phyloP scores from a whole-genome alignment of 1,140 invertebrate species.

The Brachionus asplanchnoidis region DNA sequence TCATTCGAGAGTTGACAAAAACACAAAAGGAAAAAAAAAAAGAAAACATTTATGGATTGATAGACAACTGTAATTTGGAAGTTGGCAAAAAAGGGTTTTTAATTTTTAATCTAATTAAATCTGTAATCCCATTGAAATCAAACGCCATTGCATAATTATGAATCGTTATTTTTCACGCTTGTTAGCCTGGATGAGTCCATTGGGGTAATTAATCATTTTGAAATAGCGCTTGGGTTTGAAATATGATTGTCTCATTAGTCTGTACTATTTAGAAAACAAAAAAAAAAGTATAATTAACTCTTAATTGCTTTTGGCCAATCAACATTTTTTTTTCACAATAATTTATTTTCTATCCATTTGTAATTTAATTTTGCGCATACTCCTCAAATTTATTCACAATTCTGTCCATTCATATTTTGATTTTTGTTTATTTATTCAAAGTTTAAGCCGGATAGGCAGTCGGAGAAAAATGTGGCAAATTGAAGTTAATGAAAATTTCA shows the following conservation, averaged over 20 bases:
- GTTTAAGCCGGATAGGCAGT: neutral
- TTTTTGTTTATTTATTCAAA: neutral
- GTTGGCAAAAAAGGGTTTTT: neutral
- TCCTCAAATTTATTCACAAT: neutral
- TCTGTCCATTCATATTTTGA: neutral
- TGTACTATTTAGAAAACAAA: neutral
- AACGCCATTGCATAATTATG: slow-evolving; percentile 2
- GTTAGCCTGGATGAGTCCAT: slow-evolving; percentile 4
- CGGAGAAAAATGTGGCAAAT: neutral
- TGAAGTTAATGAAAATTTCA: no score
- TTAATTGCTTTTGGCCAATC: neutral
- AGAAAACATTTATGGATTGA: neutral
- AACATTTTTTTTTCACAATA: neutral
- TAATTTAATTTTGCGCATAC: neutral
- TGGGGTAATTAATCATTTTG: slow-evolving; percentile 3
- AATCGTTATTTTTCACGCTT: slow-evolving; percentile 32
- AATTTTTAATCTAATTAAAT: slow-evolving; percentile 27
- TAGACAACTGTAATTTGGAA: neutral
- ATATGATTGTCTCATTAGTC: neutral
- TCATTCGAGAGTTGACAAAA: neutral
- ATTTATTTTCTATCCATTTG: neutral
- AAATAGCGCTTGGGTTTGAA: neutral
- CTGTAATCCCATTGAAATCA: neutral
- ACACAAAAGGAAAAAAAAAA: neutral
- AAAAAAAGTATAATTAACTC: neutral